Evolutionary conservation across 2,888 invertebrate genomes (phyloP).

Genomic region (Thumatha senex): DNA sequence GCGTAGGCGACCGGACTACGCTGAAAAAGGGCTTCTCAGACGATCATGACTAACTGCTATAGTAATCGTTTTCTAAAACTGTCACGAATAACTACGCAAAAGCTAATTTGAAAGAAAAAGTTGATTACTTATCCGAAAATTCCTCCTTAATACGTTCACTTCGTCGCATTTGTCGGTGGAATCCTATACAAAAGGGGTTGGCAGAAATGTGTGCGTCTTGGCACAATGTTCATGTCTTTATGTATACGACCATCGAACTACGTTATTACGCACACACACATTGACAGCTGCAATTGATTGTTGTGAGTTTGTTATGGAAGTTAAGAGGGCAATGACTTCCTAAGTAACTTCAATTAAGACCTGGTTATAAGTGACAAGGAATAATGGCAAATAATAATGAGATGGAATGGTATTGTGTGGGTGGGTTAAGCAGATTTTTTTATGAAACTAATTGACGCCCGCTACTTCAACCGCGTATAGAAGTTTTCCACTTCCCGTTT

Average conservation of each 20-base stretch:
- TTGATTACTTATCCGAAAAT: no score
- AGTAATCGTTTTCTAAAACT: no score
- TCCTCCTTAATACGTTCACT: no score
- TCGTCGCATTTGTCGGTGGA: neutral
- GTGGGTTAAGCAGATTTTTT: slow-evolving; percentile 10
- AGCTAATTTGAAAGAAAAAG: no score
- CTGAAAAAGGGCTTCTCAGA: no score
- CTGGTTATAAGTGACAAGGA: slow-evolving; percentile 15
- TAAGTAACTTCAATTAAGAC: slow-evolving; percentile 12
- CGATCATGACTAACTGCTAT: no score
- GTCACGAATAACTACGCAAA: no score
- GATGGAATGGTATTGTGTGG: slow-evolving; percentile 12
- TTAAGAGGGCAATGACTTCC: slow-evolving; percentile 20
- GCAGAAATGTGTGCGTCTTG: neutral
- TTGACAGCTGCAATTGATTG: slow-evolving; percentile 9
- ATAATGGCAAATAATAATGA: slow-evolving; percentile 14
- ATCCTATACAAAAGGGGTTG: neutral
- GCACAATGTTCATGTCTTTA: neutral
- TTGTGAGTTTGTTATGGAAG: slow-evolving; percentile 8
- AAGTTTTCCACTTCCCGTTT: no score
- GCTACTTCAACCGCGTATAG: no score
- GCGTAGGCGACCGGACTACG: no score
- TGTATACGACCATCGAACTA: slow-evolving; percentile 3
- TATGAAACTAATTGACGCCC: no score
- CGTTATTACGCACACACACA: neutral